Conservation (phyloP, 2,113 vertebrate species). For the Marmota monax region DNA sequence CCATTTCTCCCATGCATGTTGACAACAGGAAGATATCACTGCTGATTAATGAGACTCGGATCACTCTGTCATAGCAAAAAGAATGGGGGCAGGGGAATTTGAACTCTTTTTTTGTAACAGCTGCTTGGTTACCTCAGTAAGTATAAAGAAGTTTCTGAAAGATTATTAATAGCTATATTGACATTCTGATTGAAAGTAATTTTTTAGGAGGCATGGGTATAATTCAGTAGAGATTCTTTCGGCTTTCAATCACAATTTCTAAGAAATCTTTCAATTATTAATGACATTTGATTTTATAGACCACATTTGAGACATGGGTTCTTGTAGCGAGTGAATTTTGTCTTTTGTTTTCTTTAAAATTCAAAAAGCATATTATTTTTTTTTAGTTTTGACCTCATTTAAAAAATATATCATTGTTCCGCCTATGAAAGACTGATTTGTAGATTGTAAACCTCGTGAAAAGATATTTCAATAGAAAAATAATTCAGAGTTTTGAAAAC, state of each 20-base stretch:
- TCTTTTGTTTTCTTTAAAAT: background rate
- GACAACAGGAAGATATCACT: constrained; percentile 50
- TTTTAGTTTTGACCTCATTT: background rate
- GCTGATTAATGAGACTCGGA: constrained; percentile 62
- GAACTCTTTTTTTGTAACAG: constrained; percentile 54
- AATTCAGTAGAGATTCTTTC: constrained; percentile 9
- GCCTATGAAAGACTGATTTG: background rate
- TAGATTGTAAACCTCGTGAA: background rate
- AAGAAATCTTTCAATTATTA: constrained; percentile 53
- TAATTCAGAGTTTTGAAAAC: background rate
- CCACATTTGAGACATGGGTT: background rate
- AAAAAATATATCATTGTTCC: background rate
- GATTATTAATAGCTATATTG: constrained; percentile 59
- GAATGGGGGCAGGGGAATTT: background rate
- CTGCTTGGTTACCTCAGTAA: constrained; percentile 20
- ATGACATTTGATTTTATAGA: constrained; percentile 19
- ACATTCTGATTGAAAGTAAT: constrained; percentile 23
- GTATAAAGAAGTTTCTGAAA: background rate
- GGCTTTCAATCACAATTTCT: constrained; percentile 2
- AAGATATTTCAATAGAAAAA: background rate
- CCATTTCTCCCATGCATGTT: constrained; percentile 17
- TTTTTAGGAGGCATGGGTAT: background rate
- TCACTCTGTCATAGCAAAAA: constrained; percentile 54
- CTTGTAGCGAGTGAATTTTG: background rate
- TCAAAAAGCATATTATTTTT: background rate